These are phyloP conservation scores for Caenorhabditis becei DNA, from an alignment of 2,888 invertebrate genomes.

Conservation along the genomic window DNA sequence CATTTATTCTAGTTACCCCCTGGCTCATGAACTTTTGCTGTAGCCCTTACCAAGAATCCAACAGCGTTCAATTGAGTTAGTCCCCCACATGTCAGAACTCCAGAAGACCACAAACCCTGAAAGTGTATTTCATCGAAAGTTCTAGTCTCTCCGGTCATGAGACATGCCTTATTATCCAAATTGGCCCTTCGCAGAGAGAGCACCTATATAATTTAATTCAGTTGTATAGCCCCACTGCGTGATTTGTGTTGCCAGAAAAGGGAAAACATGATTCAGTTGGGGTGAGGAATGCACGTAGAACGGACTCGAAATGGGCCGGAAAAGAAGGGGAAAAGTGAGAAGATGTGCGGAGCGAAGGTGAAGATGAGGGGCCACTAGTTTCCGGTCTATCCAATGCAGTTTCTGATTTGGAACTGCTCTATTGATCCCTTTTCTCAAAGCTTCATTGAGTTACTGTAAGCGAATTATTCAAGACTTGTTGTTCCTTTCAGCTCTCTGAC, in stretches of 20 bases:
- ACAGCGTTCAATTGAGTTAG: too few relatives aligned
- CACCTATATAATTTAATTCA: slow-evolving; percentile 48
- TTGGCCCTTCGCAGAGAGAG: slow-evolving; percentile 18
- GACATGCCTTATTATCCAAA: slow-evolving; percentile 40
- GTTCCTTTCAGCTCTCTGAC: too few relatives aligned
- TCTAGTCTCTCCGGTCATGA: neutral
- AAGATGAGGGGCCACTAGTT: neutral
- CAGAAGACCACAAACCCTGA: neutral
- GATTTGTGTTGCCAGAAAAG: slow-evolving; percentile 16
- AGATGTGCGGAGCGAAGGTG: neutral
- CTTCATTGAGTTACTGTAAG: too few relatives aligned
- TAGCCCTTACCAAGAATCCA: too few relatives aligned
- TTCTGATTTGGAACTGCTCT: slow-evolving; percentile 5
- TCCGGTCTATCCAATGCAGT: neutral
- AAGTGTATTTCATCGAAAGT: neutral
- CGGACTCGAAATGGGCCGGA: slow-evolving; percentile 46
- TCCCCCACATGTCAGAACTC: too few relatives aligned
- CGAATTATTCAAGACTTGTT: too few relatives aligned
- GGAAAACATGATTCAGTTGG: slow-evolving; percentile 32
- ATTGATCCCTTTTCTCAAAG: too few relatives aligned
- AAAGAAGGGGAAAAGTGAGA: neutral
- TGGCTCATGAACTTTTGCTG: too few relatives aligned
- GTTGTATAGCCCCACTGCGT: slow-evolving; percentile 1
- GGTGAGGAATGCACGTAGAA: slow-evolving; percentile 52
- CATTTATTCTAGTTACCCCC: too few relatives aligned